Evolutionary conservation across 2,797 vertebrate genomes (phyloP), one percentile per base, ranked within the genome.

Genomic region (Craterocephalus amniculus): DNA sequence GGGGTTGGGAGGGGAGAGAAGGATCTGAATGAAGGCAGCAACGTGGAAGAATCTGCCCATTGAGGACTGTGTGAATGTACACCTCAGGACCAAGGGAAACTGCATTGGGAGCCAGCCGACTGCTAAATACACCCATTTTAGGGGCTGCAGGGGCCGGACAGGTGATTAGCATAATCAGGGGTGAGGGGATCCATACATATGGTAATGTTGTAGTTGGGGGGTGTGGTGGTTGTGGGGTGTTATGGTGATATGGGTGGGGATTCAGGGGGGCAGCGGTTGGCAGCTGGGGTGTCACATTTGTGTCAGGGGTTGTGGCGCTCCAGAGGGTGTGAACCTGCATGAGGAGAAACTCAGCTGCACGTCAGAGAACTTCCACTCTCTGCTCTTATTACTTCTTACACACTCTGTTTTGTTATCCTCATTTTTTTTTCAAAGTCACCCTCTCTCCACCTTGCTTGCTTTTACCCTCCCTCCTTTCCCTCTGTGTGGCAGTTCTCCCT

Each of bases 141-240:
- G 94, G 91, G 92, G 92, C 95, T 93, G 94, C 95, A 85, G 94
- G 95, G 95, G 96, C 96, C 93, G 96, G 97, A 98, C 96, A 98
- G 97, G 96, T 98, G 96, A 99, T 99, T 99, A 99, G 96, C 98
- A 99, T 99, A 98, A 99, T 98, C 97, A 97, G 96, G 95, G 94
- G 85, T 74, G 67, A 91, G 96, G 93, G 94, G 91, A 93, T 90
- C 97, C 95, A 98, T 99, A 98, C 96, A 98, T 98, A 99, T 99
- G 97, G 95, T 97, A 99, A 99, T 99, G 91, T 82, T 70, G 74
- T 59, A 64, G 83, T 68, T 73, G 71, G 72, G 78, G 76, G 70
- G 76, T 79, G 83, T 74, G 67, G 67, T 57, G 51, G 51, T 13
- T 5, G 4, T 74, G 67, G 59, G 73, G 70, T 77, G 40, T 20